Evolutionary conservation across 2,113 vertebrate species (phyloP).

Genomic region (Struthidea cinerea): DNA sequence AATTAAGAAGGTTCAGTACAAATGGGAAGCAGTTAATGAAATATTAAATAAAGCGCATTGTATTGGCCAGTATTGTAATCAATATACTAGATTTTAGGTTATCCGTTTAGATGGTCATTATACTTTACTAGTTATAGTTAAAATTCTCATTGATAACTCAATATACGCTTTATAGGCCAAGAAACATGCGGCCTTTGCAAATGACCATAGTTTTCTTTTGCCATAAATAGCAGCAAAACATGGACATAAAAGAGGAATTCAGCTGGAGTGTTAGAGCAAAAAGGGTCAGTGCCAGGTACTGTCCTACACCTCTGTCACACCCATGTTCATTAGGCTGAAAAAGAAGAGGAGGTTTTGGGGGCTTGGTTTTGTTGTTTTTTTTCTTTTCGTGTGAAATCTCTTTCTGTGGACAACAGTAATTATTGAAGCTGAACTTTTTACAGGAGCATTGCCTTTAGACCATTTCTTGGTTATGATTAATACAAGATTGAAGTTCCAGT

Average conservation of each 20-base stretch:
- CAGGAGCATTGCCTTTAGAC: background rate
- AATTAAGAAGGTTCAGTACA: slow-evolving; percentile 48
- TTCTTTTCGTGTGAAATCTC: background rate
- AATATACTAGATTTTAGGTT: slow-evolving; percentile 12
- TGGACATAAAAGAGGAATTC: background rate
- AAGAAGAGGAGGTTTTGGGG: background rate
- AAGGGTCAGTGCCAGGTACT: background rate
- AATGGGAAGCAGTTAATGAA: slow-evolving; percentile 61
- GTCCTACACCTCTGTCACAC: background rate
- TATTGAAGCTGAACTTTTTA: background rate
- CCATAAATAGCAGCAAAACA: background rate
- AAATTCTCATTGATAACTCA: background rate
- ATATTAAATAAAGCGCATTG: slow-evolving; percentile 56
- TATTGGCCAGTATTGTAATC: slow-evolving; percentile 28
- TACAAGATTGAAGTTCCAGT: background rate
- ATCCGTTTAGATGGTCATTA: background rate
- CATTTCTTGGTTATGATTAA: background rate
- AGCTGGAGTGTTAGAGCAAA: background rate
- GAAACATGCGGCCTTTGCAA: background rate
- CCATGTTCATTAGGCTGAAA: background rate
- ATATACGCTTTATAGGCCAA: background rate
- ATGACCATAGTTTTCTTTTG: background rate
- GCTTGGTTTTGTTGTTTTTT: background rate
- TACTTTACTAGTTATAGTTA: background rate
- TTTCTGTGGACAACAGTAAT: background rate